Conservation (phyloP, 2,797 vertebrate species). For the Echiichthys vipera region DNA sequence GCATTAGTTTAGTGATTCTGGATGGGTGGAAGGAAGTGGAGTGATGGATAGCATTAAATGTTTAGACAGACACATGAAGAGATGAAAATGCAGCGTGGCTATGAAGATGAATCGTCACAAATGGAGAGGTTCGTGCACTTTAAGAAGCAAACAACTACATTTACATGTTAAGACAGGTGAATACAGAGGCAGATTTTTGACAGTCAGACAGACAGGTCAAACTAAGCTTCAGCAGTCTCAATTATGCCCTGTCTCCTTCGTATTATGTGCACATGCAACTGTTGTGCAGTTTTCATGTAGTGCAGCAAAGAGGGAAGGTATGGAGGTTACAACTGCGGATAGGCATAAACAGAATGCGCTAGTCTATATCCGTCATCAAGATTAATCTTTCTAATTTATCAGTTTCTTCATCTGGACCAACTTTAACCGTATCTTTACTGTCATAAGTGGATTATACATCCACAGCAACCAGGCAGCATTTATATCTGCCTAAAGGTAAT, state of each 20-base stretch:
- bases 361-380: background rate
- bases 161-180: slow-evolving; percentile 29
- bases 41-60: slow-evolving; percentile 8
- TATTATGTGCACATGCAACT: background rate
- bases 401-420: background rate
- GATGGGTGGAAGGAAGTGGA: background rate
- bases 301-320: background rate
- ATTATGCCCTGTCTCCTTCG: background rate
- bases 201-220: slow-evolving; percentile 9
- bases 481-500: background rate
- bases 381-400: background rate
- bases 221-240: slow-evolving; percentile 13
- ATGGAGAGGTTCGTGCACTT: slow-evolving; percentile 27
- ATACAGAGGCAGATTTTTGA: slow-evolving; percentile 24
- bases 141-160: slow-evolving; percentile 18
- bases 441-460: background rate
- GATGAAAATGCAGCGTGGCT: background rate
- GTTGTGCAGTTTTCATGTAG: background rate
- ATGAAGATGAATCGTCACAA: background rate
- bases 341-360: too few species aligned
- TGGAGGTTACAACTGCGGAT: too few species aligned
- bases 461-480: background rate
- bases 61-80: slow-evolving; percentile 1
- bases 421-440: background rate
- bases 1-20: background rate